Conservation (phyloP, 2,797 vertebrate species). For the Otolemur crassicaudatus region DNA sequence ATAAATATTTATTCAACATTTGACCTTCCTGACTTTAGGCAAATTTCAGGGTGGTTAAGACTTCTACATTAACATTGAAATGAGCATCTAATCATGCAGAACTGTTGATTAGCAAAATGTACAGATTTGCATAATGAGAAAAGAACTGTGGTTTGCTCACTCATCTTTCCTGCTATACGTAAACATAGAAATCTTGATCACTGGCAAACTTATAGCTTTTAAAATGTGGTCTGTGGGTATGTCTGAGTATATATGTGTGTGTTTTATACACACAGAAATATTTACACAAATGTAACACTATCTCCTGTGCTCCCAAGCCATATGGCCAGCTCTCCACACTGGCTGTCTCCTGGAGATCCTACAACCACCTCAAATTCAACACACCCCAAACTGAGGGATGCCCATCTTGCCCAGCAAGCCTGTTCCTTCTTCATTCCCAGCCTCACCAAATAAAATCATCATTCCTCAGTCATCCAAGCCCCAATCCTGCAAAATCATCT, state of each 20-base stretch:
- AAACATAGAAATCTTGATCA: conserved; percentile 55
- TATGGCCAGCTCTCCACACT: background rate
- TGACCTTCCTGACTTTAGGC: conserved; percentile 59
- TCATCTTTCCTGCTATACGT: conserved; percentile 5
- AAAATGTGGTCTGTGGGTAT: conserved; percentile 8
- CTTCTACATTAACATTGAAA: conserved; percentile 65
- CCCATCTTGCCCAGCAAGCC: conserved; percentile 3
- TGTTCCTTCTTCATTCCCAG: background rate
- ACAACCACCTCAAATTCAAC: background rate
- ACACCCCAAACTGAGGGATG: background rate
- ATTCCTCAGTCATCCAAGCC: background rate
- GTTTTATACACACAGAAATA: background rate
- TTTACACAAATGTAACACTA: background rate
- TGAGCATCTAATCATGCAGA: conserved; percentile 58
- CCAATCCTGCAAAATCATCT: background rate
- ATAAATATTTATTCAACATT: conserved; percentile 74
- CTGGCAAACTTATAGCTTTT: background rate
- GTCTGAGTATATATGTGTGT: background rate
- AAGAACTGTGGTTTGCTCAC: conserved; percentile 56
- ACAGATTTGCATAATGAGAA: conserved; percentile 55
- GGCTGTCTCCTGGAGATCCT: background rate
- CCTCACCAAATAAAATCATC: background rate
- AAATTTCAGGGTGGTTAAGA: conserved; percentile 64
- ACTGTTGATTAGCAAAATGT: conserved; percentile 63
- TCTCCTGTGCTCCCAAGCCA: background rate